Conservation (phyloP, 2,797 vertebrate genomes). For the Nannoperca australis region DNA sequence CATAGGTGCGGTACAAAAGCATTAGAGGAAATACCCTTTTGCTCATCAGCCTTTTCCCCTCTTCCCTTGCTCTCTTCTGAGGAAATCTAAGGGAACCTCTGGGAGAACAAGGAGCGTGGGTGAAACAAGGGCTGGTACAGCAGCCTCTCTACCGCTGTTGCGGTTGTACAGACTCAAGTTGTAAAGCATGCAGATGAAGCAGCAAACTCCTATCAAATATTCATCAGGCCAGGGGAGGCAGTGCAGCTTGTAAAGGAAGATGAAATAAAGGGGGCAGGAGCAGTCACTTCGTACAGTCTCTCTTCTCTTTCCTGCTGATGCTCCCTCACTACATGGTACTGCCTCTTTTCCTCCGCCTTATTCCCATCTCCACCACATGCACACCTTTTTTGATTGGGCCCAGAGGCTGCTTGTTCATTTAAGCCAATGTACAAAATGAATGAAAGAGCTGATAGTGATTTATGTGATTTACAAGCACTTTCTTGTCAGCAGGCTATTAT, state of each 20-base stretch:
- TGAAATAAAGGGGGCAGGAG: constrained; percentile 64
- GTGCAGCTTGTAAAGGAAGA: constrained; percentile 69
- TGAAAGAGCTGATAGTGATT: not conserved
- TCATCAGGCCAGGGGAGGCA: constrained; percentile 73
- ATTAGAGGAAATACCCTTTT: constrained; percentile 16
- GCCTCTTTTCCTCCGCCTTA: constrained; percentile 6
- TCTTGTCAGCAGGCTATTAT: not conserved
- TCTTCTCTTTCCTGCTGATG: constrained; percentile 34
- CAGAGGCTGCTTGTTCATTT: constrained; percentile 17
- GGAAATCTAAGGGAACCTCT: constrained; percentile 57
- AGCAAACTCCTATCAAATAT: constrained; percentile 81
- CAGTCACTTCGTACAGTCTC: constrained; percentile 48
- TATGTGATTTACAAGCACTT: not conserved
- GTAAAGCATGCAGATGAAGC: constrained; percentile 82
- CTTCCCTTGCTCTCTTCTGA: constrained; percentile 26
- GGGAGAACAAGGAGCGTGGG: constrained; percentile 52
- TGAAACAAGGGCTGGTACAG: constrained; percentile 46
- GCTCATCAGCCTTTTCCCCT: constrained; percentile 1
- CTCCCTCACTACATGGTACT: constrained; percentile 12
- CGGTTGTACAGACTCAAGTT: constrained; percentile 60
- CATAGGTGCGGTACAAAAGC: not conserved
- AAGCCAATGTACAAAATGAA: constrained; percentile 2
- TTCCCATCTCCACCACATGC: constrained; percentile 5
- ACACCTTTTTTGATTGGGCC: constrained; percentile 1
- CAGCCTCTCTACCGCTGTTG: constrained; percentile 51